These are phyloP conservation scores for Tachyglossus aculeatus DNA, from an alignment of 2,797 vertebrate genomes.

Conservation along the genomic window DNA sequence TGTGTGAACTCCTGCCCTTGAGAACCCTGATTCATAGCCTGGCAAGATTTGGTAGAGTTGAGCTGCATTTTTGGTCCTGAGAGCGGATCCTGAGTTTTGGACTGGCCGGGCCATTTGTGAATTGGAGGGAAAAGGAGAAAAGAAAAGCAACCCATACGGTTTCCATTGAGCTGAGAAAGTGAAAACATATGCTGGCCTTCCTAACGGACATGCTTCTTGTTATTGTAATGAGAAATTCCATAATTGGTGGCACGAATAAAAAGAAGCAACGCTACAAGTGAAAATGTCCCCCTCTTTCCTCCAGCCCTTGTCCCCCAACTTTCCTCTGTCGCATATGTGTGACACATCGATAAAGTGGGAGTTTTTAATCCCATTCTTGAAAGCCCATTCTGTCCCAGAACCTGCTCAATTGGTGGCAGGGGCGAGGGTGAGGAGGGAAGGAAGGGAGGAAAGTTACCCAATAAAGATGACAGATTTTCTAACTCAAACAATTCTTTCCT, in stretches of 20 bases:
- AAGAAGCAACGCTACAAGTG: slow-evolving; percentile 30
- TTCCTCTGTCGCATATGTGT: not conserved
- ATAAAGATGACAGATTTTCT: slow-evolving; percentile 1
- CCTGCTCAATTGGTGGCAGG: slow-evolving; percentile 8
- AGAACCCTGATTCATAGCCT: fast-evolving
- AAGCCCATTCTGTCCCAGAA: not conserved
- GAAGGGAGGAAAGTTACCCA: not conserved
- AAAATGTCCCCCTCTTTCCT: slow-evolving; percentile 37
- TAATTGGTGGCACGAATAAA: slow-evolving; percentile 50
- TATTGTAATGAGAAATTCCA: slow-evolving; percentile 67
- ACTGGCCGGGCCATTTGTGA: not conserved
- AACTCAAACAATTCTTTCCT: slow-evolving; percentile 3
- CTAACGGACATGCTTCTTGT: slow-evolving; percentile 39
- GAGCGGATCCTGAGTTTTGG: not conserved
- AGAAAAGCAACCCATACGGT: slow-evolving; percentile 28
- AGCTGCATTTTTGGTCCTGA: not conserved
- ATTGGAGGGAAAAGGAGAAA: slow-evolving; percentile 19
- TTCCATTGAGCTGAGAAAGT: slow-evolving; percentile 55
- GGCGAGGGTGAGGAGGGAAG: not conserved
- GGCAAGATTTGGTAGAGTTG: fast-evolving
- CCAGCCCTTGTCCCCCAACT: not conserved
- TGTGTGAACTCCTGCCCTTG: not conserved
- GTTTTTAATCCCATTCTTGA: slow-evolving; percentile 37
- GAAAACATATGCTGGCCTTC: slow-evolving; percentile 49
- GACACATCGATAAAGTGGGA: slow-evolving; percentile 21